A percentile compares a stretch with the other conserved stretches of the same genome.
These are phyloP conservation scores for Phalacrocorax aristotelis DNA, from an alignment of 2,113 vertebrate species.

Conservation along the genomic window DNA sequence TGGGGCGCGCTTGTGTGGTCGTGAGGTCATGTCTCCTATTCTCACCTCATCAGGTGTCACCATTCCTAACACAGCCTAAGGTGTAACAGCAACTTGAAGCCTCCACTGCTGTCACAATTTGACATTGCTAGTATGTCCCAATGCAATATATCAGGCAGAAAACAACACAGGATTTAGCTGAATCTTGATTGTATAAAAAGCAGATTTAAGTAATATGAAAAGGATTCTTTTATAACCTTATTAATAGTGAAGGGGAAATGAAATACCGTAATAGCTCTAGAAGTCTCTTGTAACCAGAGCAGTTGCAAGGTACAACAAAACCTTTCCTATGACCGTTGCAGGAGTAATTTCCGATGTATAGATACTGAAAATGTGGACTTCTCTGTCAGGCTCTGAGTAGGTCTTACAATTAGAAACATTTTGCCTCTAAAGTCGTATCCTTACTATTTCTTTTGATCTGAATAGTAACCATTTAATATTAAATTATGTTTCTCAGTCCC, in stretches of 20 bases:
- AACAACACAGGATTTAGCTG: neutral
- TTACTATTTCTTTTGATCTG: neutral
- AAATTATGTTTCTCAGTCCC: neutral
- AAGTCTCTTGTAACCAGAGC: neutral
- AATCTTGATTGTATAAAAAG: neutral
- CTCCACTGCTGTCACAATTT: neutral
- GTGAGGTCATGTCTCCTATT: neutral
- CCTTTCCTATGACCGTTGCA: neutral
- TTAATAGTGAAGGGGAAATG: neutral
- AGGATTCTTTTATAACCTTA: neutral
- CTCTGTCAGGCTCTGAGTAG: neutral
- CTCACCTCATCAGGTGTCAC: neutral
- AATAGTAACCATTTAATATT: neutral
- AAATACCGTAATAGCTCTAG: neutral
- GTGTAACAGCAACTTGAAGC: neutral
- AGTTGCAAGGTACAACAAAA: neutral
- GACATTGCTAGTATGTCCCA: neutral
- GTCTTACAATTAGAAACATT: neutral
- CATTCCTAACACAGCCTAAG: neutral
- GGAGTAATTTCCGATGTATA: neutral
- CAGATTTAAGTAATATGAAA: neutral
- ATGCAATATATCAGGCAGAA: neutral
- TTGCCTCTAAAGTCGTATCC: neutral
- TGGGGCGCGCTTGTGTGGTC: neutral
- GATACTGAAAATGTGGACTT: neutral